These are phyloP conservation scores for Rhinichthys osculus DNA, from an alignment of 2,797 vertebrate species.

Conservation along the genomic window DNA sequence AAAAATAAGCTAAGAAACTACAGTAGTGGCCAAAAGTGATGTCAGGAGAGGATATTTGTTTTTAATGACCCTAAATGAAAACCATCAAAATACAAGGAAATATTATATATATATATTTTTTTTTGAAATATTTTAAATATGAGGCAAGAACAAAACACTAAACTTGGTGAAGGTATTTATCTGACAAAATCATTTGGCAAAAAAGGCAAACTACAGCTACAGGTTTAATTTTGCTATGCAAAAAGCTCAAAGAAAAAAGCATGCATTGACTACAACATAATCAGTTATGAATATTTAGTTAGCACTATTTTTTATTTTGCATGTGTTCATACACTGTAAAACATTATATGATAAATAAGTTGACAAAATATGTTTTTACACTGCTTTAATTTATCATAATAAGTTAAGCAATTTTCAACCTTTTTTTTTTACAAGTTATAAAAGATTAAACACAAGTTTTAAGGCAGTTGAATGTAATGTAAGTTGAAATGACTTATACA, in stretches of 20 bases:
- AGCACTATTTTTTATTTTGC: not conserved
- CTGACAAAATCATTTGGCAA: too few species aligned
- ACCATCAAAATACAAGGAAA: not conserved
- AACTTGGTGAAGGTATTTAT: too few species aligned
- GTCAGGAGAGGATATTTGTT: not conserved
- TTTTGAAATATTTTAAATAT: not conserved
- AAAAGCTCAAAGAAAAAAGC: not conserved
- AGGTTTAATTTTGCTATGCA: not conserved
- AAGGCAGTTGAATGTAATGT: too few species aligned
- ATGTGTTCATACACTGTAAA: too few species aligned
- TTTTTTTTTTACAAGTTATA: too few species aligned
- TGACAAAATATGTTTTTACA: too few species aligned
- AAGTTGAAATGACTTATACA: too few species aligned
- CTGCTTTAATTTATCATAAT: too few species aligned
- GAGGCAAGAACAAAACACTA: not conserved
- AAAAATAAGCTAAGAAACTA: not conserved
- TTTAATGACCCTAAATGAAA: not conserved
- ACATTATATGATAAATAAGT: too few species aligned
- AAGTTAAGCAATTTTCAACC: too few species aligned
- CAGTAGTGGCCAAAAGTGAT: not conserved
- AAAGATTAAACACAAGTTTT: too few species aligned
- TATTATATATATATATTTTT: not conserved
- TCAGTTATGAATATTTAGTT: not conserved
- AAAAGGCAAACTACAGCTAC: too few species aligned
- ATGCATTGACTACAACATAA: not conserved